Evolutionary conservation across 1,140 invertebrate genomes (phyloP), one percentile per base, ranked within the genome.

Genomic region (Meloidogyne exigua): DNA sequence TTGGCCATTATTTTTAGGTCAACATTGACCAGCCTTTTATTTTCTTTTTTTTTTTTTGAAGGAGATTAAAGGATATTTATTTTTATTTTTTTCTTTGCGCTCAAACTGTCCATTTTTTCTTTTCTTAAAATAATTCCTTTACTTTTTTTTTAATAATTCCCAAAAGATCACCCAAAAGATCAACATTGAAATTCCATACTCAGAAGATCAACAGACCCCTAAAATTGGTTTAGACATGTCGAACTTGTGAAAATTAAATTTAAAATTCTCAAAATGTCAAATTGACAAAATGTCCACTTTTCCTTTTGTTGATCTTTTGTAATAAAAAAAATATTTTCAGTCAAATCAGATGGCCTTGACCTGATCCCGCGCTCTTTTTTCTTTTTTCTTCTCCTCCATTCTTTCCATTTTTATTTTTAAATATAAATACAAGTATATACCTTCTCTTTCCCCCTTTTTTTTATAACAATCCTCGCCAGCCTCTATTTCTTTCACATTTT

Each of bases 381-480:
- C 9, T 39, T 10, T 10, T 39, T n/a, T 9, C 1, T 2, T 57
- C 13, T 57, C 49, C 9, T 7, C 18, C 13, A 1, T 5, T 57
- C n/a, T n/a, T n/a, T 57, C n/a, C 49, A n/a, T 57, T 57, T 57
- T n/a, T 57, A n/a, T 57, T 57, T 57, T 57, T n/a, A 57, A n/a
- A n/a, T 57, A n/a, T 39, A 32, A 3, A 39, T 39, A 9, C 10
- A 9, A 9, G 10, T 39, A 9, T 10, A 9, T 39, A 39, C 3
- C 3, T 39, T 9, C 36, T 39, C 9, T 39, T 10, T 10, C 9
- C 36, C 9, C 49, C n/a, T n/a, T n/a, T 10, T n/a, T 3, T 57
- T 57, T 57, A 57, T n/a, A n/a, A 57, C 49, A n/a, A 57, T 57
- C 49, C 49, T n/a, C 13, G 5, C 49, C 49, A 57, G 49, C 49